Evolutionary conservation across 37 sponge, comb jelly and placozoan genomes (phyloP), one percentile per base, ranked within the genome.

Genomic region (Cladorhizidae sp.): DNA sequence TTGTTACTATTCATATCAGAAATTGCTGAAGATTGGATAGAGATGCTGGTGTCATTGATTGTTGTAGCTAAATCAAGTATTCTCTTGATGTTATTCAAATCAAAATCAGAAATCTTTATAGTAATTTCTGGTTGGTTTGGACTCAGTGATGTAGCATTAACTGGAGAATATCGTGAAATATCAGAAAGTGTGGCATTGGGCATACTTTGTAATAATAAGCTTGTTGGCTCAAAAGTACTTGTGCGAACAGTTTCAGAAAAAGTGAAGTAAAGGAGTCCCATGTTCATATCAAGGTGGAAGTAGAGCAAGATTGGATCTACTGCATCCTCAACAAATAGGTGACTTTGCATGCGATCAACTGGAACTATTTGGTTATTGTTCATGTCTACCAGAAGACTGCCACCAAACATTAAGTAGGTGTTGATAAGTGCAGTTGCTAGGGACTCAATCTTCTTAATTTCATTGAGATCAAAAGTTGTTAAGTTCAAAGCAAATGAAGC

Each of bases 11-110:
- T 93, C 88, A 96, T 93, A 56, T 96, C 96, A 1, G 58, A 17
- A 32, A 96, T 78, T 36, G 74, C 79, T 3, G 2, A 28, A 26
- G 68, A 40, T 21, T 40, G 43, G 14, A 89, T 55, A 3, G 91
- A 26, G 3, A 93, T 3, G 51, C 57, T 93, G 12, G 96, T 92
- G 65, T 82, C 63, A n/a, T 81, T 58, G 21, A 51, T 32, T 41
- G 68, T 64, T 40, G 88, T 90, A 45, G 86, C 96, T 40, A 95
- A 72, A 37, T 78, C 67, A 0, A 49, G 25, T 14, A 93, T 84
- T 59, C 96, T 65, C 80, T 95, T 95, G 80, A 95, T 80, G 56
- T 91, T 89, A 80, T 96, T 88, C 45, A 90, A 57, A 65, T 96
- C 93, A 0, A 38, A n/a, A 23, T 18, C 20, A 45, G 61, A 7